These are phyloP conservation scores for Styela clava DNA, from an alignment of 23 tunicate species.

Conservation along the genomic window DNA sequence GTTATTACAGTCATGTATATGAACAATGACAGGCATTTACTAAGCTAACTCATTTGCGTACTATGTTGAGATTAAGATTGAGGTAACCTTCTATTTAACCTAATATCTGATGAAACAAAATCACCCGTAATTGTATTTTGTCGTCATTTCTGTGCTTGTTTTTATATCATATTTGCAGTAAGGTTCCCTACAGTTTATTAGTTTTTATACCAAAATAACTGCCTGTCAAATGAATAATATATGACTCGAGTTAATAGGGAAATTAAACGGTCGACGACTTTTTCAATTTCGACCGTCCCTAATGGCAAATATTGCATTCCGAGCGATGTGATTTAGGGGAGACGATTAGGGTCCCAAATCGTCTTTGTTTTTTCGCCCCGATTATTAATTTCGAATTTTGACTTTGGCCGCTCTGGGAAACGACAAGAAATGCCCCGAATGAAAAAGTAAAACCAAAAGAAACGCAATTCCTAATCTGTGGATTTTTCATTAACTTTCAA, in stretches of 20 bases:
- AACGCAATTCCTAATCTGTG: not conserved
- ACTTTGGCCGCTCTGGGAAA: not conserved
- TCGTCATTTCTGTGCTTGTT: no score
- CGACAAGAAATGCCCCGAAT: not conserved
- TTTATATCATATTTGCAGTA: not conserved
- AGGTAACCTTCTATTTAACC: no score
- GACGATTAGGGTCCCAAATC: not conserved
- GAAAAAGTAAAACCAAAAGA: not conserved
- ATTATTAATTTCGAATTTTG: not conserved
- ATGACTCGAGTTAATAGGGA: not conserved
- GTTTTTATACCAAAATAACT: not conserved
- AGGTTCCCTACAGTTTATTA: not conserved
- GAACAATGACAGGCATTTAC: no score
- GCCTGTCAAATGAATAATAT: not conserved
- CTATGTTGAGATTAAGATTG: no score
- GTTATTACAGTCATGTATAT: no score
- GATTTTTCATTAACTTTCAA: constrained; percentile 22
- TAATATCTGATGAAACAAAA: no score
- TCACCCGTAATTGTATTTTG: no score
- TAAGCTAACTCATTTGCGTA: no score
- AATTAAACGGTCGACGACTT: not conserved
- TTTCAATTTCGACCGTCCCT: not conserved
- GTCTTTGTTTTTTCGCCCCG: not conserved
- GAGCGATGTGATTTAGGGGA: not conserved
- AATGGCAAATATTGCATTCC: not conserved